Evolutionary conservation across 2,888 invertebrate genomes (phyloP), one percentile per base, ranked within the genome.

Genomic region (Euphydryas editha): DNA sequence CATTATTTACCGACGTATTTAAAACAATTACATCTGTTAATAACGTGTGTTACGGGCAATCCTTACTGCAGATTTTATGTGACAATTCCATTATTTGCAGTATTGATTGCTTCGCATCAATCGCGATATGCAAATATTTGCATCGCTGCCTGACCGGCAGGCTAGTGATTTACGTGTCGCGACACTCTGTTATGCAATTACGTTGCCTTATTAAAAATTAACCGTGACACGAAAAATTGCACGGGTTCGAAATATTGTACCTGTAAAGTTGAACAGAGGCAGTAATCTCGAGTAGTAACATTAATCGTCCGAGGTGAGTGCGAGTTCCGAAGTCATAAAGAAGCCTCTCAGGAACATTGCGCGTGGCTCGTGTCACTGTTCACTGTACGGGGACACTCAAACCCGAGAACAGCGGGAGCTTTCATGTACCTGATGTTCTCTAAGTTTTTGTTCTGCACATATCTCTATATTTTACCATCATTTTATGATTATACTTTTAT

Each of bases 71-170:
- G 82, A 83, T 85, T 86, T 82, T 84, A 86, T 85, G 85, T 81
- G 85, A 85, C 81, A 85, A 86, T 87, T 88, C 86, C 86, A 88
- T 87, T 91, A 91, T 92, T 92, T 92, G 89, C 89, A 83, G 86
- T 88, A 91, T 90, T 91, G 92, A 92, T 92, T 92, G 90, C 86
- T 81, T 85, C 79, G 87, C 87, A 91, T 92, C 90, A 91, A 91
- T 92, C 88, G 87, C 84, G 88, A 88, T 88, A 89, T 89, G 90
- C 90, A 92, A 92, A 92, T 92, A 92, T 92, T 92, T 87, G 90
- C 86, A 74, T 78, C 80, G 81, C 81, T 78, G 85, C 82, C 79
- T 85, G 87, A 83, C 84, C 86, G 83, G 81, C 78, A 73, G 78
- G 76, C 80, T 78, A 74, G 81, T 87, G 87, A 87, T 88, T 87